Evolutionary conservation across 2,797 vertebrate species (phyloP), one percentile per base, ranked within the genome.

Genomic region (Lacerta viridis): DNA sequence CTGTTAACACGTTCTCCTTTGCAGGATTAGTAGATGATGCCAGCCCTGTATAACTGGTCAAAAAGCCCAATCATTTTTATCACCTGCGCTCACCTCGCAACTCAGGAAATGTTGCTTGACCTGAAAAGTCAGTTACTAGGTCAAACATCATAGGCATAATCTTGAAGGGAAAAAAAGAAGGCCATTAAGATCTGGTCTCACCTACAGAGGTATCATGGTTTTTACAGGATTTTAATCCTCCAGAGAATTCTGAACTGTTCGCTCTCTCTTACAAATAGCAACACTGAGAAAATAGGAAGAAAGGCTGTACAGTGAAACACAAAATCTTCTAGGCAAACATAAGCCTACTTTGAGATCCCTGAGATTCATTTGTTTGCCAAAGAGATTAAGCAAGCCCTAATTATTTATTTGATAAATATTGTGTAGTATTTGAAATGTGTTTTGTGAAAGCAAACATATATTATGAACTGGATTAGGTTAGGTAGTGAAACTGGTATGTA

Each of bases 361-460:
- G 89, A 95, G 94, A 91, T 91, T 50, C 61, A 89, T 43, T 80
- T 91, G 81, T 29, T 84, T 69, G 75, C 92, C 90, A 39, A 89
- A 95, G 90, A 88, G 92, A 89, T 91, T 85, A 89, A 93, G 86
- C 75, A 91, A 94, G 83, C 72, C 88, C 88, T 89, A 89, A 90
- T 85, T 93, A 93, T 87, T 76, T 88, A 93, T 87, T 76, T 88
- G 90, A 77, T 92, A 88, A 90, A 85, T 89, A 0, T 88, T 66
- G 55, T 46, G 17, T 59, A 3, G 20, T 88, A 87, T 88, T 90
- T 93, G 87, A 87, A 93, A 95, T 41, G 89, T 86, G 87, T 86
- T 93, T 88, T 92, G 13, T 76, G 77, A 80, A 81, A 91, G 81
- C 87, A 95, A 88, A 79, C 9, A 0, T 75, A 87, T 75, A 87